Evolutionary conservation across 2,888 invertebrate genomes (phyloP).

Genomic region (Eilema sororculum): DNA sequence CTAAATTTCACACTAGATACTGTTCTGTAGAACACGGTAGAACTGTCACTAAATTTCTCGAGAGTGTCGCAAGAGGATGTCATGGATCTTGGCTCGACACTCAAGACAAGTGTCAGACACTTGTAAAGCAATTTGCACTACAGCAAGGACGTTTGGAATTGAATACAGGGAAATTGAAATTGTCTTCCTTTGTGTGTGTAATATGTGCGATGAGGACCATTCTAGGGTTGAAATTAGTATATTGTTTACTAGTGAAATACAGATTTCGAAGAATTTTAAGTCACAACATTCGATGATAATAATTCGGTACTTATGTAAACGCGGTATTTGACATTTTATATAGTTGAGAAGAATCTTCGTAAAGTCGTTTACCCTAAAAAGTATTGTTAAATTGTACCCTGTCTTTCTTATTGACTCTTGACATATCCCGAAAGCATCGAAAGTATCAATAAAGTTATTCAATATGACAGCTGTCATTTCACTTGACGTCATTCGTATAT

Average conservation of each 20-base stretch:
- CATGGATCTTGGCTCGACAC: slow-evolving; percentile 35
- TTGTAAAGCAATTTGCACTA: slow-evolving; percentile 47
- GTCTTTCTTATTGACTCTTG: neutral
- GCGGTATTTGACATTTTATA: too few species aligned
- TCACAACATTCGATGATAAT: neutral
- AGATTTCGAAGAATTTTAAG: too few species aligned
- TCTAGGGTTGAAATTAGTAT: slow-evolving; percentile 1
- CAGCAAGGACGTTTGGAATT: slow-evolving; percentile 39
- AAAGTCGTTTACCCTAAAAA: neutral
- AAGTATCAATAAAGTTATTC: neutral
- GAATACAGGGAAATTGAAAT: slow-evolving; percentile 44
- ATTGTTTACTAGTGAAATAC: neutral
- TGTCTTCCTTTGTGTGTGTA: slow-evolving; percentile 23
- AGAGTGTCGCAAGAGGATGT: slow-evolving; percentile 36
- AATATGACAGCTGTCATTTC: neutral
- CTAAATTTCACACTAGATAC: too few species aligned
- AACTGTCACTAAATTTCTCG: slow-evolving; percentile 42
- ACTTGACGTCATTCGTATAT: neutral
- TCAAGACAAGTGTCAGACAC: slow-evolving; percentile 34
- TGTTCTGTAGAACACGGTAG: too few species aligned
- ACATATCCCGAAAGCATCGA: neutral
- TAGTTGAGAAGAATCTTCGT: too few species aligned
- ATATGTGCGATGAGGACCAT: neutral
- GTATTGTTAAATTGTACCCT: neutral
- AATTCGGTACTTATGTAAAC: too few species aligned